Base-by-base conservation (phyloP, 2,888 invertebrate genomes). In the Nomada fabriciana region DNA sequence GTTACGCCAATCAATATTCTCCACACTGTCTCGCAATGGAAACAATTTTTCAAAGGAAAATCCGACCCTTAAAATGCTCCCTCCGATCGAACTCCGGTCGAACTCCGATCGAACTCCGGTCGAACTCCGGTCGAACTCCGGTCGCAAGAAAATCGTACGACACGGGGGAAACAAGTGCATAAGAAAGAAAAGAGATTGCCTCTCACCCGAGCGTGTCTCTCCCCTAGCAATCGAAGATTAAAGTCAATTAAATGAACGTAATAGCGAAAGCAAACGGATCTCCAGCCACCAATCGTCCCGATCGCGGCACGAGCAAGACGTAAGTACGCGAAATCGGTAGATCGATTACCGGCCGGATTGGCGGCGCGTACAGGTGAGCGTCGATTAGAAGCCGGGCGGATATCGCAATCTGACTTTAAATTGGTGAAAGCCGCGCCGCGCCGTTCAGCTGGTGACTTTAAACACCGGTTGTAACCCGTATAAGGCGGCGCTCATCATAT, bases 361-460 rank as follows among this genome's bases (percentile, higher is more conserved):
- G 47, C 65, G 69, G 68, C 59, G 76, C 71, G 71, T 70, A 70
- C 20, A 55, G 59, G 52, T 61, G 70, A 52, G 68, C 69, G 80
- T 42, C 83, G 89, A 88, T 88, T 89, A 88, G 87, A 86, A 82
- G 87, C 65, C 81, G 84, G 89, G 86, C 82, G 86, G 81, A 86
- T 81, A 69, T 82, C 82, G 87, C 83, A 82, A 89, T 89, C 82
- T 71, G 75, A 84, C 84, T 86, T 84, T 73, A 84, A 88, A 89
- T 89, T 89, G 89, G 89, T 85, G 89, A 89, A 89, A 89, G 89
- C 80, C 79, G 73, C 68, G 78, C 70, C 67, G n/a, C n/a, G 47
- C 47, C 15, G 36, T 36, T 36, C 36, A 5, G 81, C 76, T 76
- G 84, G 83, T 82, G 72, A 83, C 83, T 89, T 81, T 89, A 86